These are phyloP conservation scores for Furcula furcula DNA, from an alignment of 2,888 invertebrate genomes.

Conservation along the genomic window DNA sequence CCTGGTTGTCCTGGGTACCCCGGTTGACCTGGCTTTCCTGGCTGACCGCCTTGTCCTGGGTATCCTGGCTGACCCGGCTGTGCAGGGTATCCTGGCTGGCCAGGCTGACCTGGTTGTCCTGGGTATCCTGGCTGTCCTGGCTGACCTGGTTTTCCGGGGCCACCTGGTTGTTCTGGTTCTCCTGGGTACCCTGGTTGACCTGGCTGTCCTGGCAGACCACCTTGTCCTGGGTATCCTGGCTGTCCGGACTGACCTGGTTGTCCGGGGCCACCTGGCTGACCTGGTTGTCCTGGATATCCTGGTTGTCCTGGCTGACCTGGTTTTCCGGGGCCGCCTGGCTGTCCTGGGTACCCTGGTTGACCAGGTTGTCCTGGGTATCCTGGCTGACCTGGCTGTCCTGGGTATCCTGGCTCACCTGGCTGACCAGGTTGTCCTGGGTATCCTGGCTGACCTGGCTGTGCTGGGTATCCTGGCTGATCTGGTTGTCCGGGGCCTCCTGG, in stretches of 20 bases:
- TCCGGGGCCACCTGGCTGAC: conserved; percentile 7
- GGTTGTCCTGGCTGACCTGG: conserved; percentile 24
- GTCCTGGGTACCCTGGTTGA: background rate
- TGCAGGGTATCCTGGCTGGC: conserved; percentile 28
- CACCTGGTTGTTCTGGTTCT: conserved; percentile 10
- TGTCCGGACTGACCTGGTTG: conserved; percentile 18
- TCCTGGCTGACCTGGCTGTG: conserved; percentile 26
- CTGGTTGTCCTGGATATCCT: conserved; percentile 19
- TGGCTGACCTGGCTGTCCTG: conserved; percentile 39
- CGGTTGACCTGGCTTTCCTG: conserved; percentile 2
- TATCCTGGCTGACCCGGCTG: conserved; percentile 15
- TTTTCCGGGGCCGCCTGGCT: background rate
- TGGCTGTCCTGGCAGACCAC: conserved; percentile 18
- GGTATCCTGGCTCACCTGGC: conserved; percentile 24
- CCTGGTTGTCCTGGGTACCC: conserved; percentile 19
- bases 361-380: conserved; percentile 11
- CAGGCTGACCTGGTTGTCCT: conserved; percentile 41
- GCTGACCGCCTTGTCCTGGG: conserved; percentile 7
- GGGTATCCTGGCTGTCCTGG: conserved; percentile 28
- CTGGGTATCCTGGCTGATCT: conserved; percentile 24
- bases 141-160: conserved; percentile 8
- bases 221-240: conserved; percentile 26
- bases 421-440: conserved; percentile 23
- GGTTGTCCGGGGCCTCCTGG: conserved; percentile 25
- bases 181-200: conserved; percentile 62